These are phyloP conservation scores for Formicarius rufipectus DNA, from an alignment of 2,113 vertebrate species.

Conservation along the genomic window DNA sequence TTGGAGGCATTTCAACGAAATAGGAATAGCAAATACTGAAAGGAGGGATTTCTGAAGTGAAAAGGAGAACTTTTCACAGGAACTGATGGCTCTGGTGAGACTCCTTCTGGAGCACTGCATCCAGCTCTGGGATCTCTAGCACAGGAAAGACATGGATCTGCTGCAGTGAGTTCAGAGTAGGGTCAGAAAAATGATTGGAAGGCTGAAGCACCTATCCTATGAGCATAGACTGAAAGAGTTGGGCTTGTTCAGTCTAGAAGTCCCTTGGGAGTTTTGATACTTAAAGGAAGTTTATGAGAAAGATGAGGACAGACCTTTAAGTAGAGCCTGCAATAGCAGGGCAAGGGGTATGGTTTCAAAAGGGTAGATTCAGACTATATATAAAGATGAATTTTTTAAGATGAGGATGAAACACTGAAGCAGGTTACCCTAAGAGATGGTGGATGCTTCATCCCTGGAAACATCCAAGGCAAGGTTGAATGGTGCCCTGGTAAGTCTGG, in stretches of 20 bases:
- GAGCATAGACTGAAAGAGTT: background rate
- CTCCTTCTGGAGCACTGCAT: background rate
- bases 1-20: background rate
- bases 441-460: background rate
- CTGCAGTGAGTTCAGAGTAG: rapidly evolving
- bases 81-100: background rate
- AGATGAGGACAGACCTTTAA: background rate
- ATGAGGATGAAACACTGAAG: background rate
- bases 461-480: background rate
- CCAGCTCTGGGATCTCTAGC: background rate
- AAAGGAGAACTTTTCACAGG: too few species aligned
- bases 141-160: background rate
- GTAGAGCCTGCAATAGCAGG: rapidly evolving
- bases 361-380: background rate
- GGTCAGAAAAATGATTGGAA: background rate
- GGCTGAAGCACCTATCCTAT: background rate
- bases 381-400: background rate
- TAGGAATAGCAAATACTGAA: background rate
- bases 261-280: background rate
- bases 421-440: background rate
- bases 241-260: background rate
- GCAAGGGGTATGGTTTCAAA: background rate
- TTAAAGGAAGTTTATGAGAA: background rate
- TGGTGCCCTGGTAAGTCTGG: background rate
- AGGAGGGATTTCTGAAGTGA: background rate